A percentile compares a stretch with the other conserved stretches of the same genome.
Conservation (phyloP, 1,140 invertebrate genomes). For the Geopemphigus sp. region DNA sequence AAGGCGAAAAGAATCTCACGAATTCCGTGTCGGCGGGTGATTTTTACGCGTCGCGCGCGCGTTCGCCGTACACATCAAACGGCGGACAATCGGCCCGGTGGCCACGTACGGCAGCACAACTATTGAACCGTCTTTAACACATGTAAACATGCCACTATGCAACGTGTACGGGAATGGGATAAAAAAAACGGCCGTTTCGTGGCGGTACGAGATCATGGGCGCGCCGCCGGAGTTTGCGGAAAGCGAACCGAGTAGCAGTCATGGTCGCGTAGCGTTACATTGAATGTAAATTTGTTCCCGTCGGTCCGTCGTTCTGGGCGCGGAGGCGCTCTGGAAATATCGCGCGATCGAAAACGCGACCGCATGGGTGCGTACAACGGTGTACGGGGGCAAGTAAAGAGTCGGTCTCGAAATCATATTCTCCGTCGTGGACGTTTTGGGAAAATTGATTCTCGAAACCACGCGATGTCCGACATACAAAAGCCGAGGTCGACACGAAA, state of each 20-base stretch:
- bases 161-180: neutral
- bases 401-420: too few relatives aligned
- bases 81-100: neutral
- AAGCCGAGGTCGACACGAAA: neutral
- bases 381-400: neutral
- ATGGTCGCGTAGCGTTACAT: slow-evolving; percentile 7
- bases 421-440: neutral
- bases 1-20: slow-evolving; percentile 27
- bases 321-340: neutral
- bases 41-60: too few relatives aligned
- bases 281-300: slow-evolving; percentile 25
- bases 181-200: too few relatives aligned
- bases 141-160: slow-evolving; percentile 13
- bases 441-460: neutral
- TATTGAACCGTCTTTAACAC: slow-evolving; percentile 29
- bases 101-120: too few relatives aligned
- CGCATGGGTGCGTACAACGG: neutral
- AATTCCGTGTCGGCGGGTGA: slow-evolving; percentile 24
- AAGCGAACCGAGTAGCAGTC: slow-evolving; percentile 23
- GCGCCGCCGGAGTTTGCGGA: neutral
- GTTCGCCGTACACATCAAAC: neutral
- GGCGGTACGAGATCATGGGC: too few relatives aligned
- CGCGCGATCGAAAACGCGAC: neutral
- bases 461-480: neutral
- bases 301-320: neutral